Percentiles rank a stretch among this genome's conserved stretches.
phyloP scores from a whole-genome alignment of 2,797 vertebrate species.

The Rallus crepitans region DNA sequence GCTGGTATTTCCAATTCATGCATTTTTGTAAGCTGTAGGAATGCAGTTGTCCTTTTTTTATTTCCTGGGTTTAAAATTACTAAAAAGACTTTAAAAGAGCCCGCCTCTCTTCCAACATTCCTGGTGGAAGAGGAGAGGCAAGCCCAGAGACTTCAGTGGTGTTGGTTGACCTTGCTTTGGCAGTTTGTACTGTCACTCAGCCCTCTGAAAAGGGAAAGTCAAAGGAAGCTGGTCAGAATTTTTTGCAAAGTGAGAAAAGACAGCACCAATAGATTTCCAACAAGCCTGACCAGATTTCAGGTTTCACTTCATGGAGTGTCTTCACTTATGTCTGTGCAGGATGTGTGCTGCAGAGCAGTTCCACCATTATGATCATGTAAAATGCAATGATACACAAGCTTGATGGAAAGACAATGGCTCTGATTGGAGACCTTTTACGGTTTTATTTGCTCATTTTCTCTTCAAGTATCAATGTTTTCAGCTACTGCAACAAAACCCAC shows the following conservation, averaged over 20 bases:
- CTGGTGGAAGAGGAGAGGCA: neutral
- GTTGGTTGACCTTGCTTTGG: neutral
- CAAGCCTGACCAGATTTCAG: neutral
- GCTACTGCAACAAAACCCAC: neutral
- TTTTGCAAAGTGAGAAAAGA: neutral
- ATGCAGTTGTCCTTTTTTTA: neutral
- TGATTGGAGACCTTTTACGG: neutral
- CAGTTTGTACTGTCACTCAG: neutral
- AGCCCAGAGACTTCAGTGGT: neutral
- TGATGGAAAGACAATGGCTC: neutral
- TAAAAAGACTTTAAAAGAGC: neutral
- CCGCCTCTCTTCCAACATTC: accelerated
- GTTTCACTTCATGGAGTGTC: neutral
- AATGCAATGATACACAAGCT: neutral
- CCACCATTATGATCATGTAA: neutral
- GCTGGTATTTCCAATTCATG: neutral
- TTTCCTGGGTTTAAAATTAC: neutral
- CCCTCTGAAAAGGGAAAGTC: neutral
- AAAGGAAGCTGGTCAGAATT: neutral
- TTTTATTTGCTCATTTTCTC: neutral
- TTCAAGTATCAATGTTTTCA: neutral
- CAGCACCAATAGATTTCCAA: neutral
- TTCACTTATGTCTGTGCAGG: neutral
- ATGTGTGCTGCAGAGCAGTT: neutral
- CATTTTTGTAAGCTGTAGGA: neutral